Evolutionary conservation across 2,113 vertebrate genomes (phyloP).

Genomic region (Osmerus eperlanus): DNA sequence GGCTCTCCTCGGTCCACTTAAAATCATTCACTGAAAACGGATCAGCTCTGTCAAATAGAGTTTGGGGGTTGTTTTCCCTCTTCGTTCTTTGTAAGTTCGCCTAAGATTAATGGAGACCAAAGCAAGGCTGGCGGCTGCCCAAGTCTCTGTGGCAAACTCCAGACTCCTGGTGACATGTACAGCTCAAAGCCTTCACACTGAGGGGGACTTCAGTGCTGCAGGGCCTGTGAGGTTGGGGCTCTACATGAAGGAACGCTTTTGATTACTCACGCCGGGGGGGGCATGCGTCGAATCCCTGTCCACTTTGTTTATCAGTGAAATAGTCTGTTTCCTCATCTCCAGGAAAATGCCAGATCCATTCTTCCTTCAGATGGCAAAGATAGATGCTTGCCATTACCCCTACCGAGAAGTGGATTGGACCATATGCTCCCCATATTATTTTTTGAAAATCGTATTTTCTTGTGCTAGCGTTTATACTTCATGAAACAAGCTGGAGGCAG

Average conservation of each 20-base stretch:
- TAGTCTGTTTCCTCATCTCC: constrained; percentile 29
- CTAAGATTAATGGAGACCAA: constrained; percentile 37
- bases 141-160: constrained; percentile 12
- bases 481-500: too few species aligned
- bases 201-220: constrained; percentile 8
- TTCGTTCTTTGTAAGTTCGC: constrained; percentile 11
- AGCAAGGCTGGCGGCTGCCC: constrained; percentile 14
- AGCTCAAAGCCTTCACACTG: constrained; percentile 17
- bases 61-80: constrained; percentile 34
- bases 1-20: constrained; percentile 43
- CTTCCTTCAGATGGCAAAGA: constrained; percentile 38
- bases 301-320: background rate
- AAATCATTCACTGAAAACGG: constrained; percentile 52
- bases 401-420: constrained; percentile 39
- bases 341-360: constrained; percentile 10
- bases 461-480: background rate
- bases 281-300: constrained; percentile 1
- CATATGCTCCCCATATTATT: constrained; percentile 46
- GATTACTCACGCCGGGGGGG: constrained; percentile 10
- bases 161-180: background rate
- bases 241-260: background rate
- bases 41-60: constrained; percentile 45
- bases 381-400: constrained; percentile 53
- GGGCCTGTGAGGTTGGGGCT: background rate
- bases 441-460: constrained; percentile 39